Percentiles rank a stretch among this genome's conserved stretches.
phyloP scores from a whole-genome alignment of 23 tunicate species.

The Pegea sp. region DNA sequence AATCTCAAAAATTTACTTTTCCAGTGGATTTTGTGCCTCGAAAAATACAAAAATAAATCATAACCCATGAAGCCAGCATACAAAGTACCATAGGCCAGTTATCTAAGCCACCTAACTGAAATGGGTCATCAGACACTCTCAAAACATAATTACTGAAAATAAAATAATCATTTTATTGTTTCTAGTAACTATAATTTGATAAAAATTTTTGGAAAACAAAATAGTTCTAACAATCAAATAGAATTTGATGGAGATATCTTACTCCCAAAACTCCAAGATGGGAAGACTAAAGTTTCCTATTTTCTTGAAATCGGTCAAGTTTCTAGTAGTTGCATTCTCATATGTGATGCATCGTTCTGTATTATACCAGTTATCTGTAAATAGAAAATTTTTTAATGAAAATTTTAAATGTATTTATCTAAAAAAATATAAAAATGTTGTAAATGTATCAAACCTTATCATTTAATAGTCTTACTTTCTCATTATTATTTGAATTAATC shows the following conservation, averaged over 20 bases:
- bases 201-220: not conserved
- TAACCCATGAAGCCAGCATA: conserved; percentile 37
- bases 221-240: not conserved
- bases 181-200: not conserved
- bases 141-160: conserved; percentile 36
- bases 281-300: no score
- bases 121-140: conserved; percentile 25
- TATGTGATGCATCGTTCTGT: conserved; percentile 21
- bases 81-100: conserved; percentile 58
- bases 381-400: no score
- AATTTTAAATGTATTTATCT: no score
- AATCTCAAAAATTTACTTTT: conserved; percentile 21
- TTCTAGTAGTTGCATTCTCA: no score
- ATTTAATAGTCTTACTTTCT: no score
- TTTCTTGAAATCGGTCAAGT: no score
- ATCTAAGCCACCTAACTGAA: conserved; percentile 30
- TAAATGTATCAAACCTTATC: no score
- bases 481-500: no score
- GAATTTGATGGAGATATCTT: not conserved
- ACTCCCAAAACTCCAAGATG: conserved; percentile 60
- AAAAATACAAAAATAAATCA: conserved; percentile 47
- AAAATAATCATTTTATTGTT: not conserved
- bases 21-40: conserved; percentile 65
- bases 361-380: conserved; percentile 63
- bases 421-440: no score